Evolutionary conservation across 2,888 invertebrate genomes (phyloP), one percentile per base, ranked within the genome.

Genomic region (Malthinus flaveolus): DNA sequence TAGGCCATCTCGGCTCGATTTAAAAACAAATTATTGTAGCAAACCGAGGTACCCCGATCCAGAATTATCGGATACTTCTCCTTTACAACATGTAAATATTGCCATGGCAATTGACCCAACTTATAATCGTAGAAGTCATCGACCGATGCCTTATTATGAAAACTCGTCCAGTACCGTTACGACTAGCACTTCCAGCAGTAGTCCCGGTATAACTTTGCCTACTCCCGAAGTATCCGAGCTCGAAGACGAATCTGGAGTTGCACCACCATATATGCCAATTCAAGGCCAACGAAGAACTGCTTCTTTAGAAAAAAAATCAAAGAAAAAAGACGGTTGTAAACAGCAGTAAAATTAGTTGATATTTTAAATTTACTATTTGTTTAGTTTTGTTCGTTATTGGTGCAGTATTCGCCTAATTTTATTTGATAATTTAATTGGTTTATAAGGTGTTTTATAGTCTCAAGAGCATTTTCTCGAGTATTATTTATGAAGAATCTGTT

Each of bases 261-360:
- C 82, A 37, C 87, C 88, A 6, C 88, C 89, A 53, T 89, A 90
- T 71, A 89, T 90, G 89, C 89, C 89, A 46, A 88, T 90, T 70
- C 89, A 88, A 75, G 89, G 89, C 46, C 89, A 89, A 69, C 80
- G 89, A 59, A 80, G 89, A 67, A 83, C 82, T 1, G 80, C 85
- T n/a, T 84, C 85, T 60, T 80, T 83, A 59, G 85, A 87, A 45
- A 67, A 66, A 55, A 67, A 67, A 32, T 50, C 64, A 9, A 78
- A 77, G 62, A 73, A 72, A 59, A 76, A 75, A 58, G 77, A 77
- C 59, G 73, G 75, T 3, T 78, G 78, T 64, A 77, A 77, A 59
- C 78, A 78, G 55, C 78, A 78, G 65, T 78, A 68, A 59, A 6
- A 31, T 12, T 6, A 39, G 1, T 36, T 8, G 10, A 7, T 32